Evolutionary conservation across 2,113 vertebrate genomes (phyloP).

Genomic region (Aepyceros melampus): DNA sequence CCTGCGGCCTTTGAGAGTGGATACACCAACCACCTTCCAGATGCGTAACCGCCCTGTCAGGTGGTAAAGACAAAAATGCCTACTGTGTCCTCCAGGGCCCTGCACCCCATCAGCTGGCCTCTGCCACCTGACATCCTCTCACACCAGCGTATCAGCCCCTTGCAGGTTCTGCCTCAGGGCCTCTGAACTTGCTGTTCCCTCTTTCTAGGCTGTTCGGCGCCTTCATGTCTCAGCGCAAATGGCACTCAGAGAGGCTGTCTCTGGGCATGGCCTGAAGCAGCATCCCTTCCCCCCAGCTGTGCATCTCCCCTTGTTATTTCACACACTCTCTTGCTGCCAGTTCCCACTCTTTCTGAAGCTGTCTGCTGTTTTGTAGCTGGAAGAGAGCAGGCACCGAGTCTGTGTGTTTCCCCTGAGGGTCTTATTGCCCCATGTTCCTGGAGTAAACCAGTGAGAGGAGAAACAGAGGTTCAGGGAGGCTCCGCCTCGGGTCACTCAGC

Average conservation of each 20-base stretch:
- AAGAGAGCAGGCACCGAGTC: neutral
- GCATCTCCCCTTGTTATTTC: neutral
- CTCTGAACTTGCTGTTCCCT: neutral
- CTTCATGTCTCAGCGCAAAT: neutral
- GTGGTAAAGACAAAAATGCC: too few relatives aligned
- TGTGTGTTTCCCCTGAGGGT: neutral
- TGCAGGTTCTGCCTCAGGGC: neutral
- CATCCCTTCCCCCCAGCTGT: too few relatives aligned
- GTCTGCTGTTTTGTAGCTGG: neutral
- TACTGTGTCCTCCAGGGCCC: neutral
- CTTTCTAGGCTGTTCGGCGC: neutral
- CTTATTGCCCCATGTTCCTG: neutral
- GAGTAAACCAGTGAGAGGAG: neutral
- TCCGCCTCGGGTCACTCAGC: fast-evolving
- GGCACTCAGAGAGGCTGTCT: too few relatives aligned
- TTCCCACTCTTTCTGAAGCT: neutral
- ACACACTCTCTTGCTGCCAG: neutral
- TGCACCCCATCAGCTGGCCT: neutral
- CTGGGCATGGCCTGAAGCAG: neutral
- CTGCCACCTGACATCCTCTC: too few relatives aligned
- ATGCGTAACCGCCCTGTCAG: neutral
- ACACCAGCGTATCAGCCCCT: neutral
- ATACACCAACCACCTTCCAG: neutral
- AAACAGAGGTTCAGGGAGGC: neutral
- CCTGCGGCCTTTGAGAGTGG: neutral